Evolutionary conservation across 2,797 vertebrate genomes (phyloP).

Genomic region (Okamejei kenojei): DNA sequence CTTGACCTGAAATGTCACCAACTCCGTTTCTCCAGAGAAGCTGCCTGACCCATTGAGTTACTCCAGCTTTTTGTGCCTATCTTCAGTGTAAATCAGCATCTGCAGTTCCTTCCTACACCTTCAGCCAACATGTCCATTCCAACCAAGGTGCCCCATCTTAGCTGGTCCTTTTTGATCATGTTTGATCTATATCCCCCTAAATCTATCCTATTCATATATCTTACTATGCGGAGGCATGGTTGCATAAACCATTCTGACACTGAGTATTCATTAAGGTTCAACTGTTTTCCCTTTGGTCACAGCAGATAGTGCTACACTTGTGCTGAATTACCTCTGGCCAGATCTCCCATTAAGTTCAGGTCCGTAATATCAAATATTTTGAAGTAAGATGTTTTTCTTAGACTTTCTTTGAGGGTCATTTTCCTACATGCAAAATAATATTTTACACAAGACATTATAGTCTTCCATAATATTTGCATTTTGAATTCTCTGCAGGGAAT

Average conservation of each 20-base stretch:
- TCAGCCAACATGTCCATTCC: no score
- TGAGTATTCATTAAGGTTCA: not conserved
- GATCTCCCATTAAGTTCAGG: not conserved
- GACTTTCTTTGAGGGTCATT: not conserved
- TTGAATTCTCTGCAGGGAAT: slow-evolving; percentile 4
- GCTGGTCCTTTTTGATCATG: no score
- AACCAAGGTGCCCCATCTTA: no score
- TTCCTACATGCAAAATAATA: not conserved
- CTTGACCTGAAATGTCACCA: no score
- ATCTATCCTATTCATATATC: no score
- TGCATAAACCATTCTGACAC: not conserved
- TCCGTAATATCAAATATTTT: not conserved
- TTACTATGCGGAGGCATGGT: not conserved
- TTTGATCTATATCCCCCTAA: no score
- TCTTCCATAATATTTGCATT: not conserved
- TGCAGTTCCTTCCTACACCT: no score
- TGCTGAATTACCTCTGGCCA: not conserved
- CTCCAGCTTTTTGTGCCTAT: no score
- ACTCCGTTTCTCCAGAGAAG: no score
- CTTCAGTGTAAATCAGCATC: no score
- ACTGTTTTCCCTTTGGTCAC: not conserved
- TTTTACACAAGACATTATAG: not conserved
- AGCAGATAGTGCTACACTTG: not conserved
- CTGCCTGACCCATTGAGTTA: no score
- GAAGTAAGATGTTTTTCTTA: not conserved